Evolutionary conservation across 2,888 invertebrate genomes (phyloP), one percentile per base, ranked within the genome.

Genomic region (Mythimna loreyi): DNA sequence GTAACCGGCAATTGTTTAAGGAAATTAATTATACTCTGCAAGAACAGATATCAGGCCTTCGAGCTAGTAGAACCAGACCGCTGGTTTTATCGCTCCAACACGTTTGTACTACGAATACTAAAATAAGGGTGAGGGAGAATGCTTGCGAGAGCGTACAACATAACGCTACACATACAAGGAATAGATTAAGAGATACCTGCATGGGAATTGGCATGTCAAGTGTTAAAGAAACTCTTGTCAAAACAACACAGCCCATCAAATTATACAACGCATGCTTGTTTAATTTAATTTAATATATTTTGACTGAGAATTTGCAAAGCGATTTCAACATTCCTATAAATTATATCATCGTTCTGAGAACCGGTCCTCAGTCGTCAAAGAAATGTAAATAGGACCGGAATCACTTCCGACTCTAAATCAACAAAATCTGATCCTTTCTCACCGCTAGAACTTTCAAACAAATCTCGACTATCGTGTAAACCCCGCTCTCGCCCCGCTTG

Each of bases 401-500:
- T 74, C 59, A 76, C 72, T 78, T 83, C 78, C 78, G 81, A 75
- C 61, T 67, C 45, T 58, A 75, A 55, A 50, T 78, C 45, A 69
- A 71, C 59, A 72, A 64, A 64, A 64, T 80, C 25, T 63, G 67
- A 76, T 85, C 83, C 76, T 78, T 80, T 81, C 78, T 33, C 67
- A 73, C 59, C 28, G 68, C 73, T 82, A 69, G 64, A 70, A 79
- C 78, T 83, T 85, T 85, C 76, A 78, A 78, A 81, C 64, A 76
- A 85, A 84, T 82, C 83, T 81, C 72, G 77, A 85, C 74, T 77
- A 67, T 63, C 55, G 76, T 50, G 74, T 76, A 65, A 68, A 85
- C 73, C 55, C 59, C 79, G 79, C 85, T 80, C 72, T 77, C 83
- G 83, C 81, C 59, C 25, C 77, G 81, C 80, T 71, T 73, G 68